Conservation (phyloP, 64 coral and sea anemone species). For the Porites australiensis region DNA sequence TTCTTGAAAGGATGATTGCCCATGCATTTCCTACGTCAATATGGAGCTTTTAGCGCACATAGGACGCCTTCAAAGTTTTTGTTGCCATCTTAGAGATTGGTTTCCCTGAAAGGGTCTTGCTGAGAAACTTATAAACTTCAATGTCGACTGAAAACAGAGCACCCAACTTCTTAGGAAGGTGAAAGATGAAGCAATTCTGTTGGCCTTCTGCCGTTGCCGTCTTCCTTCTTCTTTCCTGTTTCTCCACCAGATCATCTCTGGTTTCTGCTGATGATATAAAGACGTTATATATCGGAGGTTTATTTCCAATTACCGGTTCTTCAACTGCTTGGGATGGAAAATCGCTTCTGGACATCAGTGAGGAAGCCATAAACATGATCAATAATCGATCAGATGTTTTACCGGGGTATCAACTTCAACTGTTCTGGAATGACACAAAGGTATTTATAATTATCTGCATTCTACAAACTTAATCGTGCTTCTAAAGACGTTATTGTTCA, state of each 20-base stretch:
- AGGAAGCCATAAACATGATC: conserved; percentile 64
- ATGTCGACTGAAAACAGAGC: not conserved
- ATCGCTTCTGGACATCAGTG: conserved; percentile 28
- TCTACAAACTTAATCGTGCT: not conserved
- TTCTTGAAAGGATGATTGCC: conserved; percentile 28
- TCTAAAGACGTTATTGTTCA: conserved; percentile 2
- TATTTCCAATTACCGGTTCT: conserved; percentile 60
- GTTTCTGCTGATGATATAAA: not conserved
- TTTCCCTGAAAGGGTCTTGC: no score
- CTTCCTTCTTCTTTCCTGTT: not conserved
- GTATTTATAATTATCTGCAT: conserved; percentile 54
- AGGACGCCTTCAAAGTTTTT: conserved; percentile 18
- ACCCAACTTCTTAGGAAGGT: not conserved
- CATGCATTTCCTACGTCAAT: conserved; percentile 52
- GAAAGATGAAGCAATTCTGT: not conserved
- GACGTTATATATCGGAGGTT: conserved; percentile 58
- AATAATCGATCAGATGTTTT: conserved; percentile 73
- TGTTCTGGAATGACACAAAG: conserved; percentile 77
- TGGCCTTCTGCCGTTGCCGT: not conserved
- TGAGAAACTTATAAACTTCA: not conserved
- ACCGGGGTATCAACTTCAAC: conserved; percentile 51
- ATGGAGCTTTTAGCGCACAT: conserved; percentile 26
- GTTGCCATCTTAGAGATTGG: not conserved
- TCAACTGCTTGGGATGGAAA: conserved; percentile 24
- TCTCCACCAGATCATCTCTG: not conserved